Evolutionary conservation across 2,113 vertebrate species (phyloP), one percentile per base, ranked within the genome.

Genomic region (Andinoacara biseriatus): DNA sequence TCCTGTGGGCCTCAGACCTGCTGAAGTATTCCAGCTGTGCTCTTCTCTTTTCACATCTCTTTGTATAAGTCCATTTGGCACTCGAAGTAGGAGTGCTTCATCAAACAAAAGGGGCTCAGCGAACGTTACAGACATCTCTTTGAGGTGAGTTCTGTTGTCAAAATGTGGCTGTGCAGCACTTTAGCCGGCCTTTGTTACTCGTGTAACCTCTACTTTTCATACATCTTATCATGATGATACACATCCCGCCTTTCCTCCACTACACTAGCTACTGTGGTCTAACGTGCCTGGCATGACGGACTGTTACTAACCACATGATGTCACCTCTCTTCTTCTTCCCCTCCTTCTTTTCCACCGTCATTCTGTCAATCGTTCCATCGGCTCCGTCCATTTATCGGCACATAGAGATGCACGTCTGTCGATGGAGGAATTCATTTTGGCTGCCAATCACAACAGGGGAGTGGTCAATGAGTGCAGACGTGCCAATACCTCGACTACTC

Each of bases 381-480:
- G 90, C 83, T 82, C 35, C 0, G 43, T 81, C 75, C 84, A 74
- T 80, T 78, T 92, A 94, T 95, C 63, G 93, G 92, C 92, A 88
- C 87, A 80, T 35, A 56, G 88, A 84, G 91, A 91, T 75, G 57
- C 80, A 87, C 88, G 83, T 91, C 91, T 93, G 92, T 94, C 92
- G 80, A 95, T 95, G 92, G 67, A 89, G 80, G 93, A 93, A 93
- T 94, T 94, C 90, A 95, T 93, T 94, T 94, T 94, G 88, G 82
- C 90, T 92, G 94, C 92, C 93, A 93, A 86, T 95, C 94, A 93
- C 89, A 81, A 43, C 81, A 69, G 61, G 82, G 93, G 91, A 91
- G 92, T 90, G 91, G 92, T 93, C 92, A 93, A 74, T 92, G 89
- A 85, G 76, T 7, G 52, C 84, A 83, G 87, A 92, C n/a, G 86